Evolutionary conservation across 2,888 invertebrate species (phyloP).

Genomic region (Thysanoteuthis rhombus): DNA sequence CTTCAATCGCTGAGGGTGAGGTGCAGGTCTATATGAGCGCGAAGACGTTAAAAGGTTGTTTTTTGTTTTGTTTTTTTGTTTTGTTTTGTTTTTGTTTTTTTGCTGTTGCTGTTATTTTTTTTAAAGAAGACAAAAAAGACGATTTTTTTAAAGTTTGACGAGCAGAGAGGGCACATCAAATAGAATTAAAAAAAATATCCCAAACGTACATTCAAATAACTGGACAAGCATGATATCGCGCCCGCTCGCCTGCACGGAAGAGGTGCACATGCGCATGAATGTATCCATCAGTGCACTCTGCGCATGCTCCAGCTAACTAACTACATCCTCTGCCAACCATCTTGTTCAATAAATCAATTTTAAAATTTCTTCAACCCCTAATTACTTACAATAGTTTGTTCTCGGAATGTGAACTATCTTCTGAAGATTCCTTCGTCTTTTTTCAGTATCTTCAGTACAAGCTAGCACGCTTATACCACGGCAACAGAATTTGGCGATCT

Average conservation of each 20-base stretch:
- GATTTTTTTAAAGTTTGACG: not conserved
- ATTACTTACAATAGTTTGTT: not conserved
- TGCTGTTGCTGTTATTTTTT: no score
- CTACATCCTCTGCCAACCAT: not conserved
- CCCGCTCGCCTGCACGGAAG: not conserved
- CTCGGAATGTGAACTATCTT: not conserved
- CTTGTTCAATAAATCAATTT: not conserved
- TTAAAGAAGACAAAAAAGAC: not conserved
- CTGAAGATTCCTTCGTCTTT: no score
- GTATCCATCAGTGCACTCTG: not conserved
- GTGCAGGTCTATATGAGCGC: not conserved
- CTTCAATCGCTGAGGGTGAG: not conserved
- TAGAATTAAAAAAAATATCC: not conserved
- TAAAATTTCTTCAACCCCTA: not conserved
- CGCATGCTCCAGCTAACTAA: not conserved
- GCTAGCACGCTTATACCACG: no score
- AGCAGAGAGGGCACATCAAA: not conserved
- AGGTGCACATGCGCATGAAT: not conserved
- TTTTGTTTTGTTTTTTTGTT: no score
- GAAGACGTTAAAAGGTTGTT: not conserved
- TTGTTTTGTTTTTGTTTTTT: no score
- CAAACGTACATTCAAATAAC: not conserved
- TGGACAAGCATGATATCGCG: not conserved
- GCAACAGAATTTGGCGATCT: no score
- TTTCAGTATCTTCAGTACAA: no score